Evolutionary conservation across 2,888 invertebrate species (phyloP).

Genomic region (Drosophila yooni): DNA sequence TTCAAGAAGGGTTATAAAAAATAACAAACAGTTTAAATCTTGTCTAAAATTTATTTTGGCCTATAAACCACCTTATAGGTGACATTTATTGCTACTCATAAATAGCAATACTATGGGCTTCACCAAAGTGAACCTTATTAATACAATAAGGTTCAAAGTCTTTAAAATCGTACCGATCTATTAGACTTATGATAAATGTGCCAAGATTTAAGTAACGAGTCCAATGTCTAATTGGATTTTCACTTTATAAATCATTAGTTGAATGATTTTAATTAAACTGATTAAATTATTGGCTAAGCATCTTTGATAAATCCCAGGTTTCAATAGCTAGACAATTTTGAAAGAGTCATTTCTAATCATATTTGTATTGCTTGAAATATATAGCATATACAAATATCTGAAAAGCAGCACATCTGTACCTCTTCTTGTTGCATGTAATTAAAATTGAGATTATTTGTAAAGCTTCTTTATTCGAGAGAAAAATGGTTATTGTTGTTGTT

Average conservation of each 20-base stretch:
- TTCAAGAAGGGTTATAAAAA: background rate
- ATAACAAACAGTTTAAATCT: background rate
- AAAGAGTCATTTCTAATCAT: background rate
- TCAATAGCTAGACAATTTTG: background rate
- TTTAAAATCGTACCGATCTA: background rate
- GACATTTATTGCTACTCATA: background rate
- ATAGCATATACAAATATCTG: background rate
- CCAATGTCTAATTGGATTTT: background rate
- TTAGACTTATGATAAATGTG: background rate
- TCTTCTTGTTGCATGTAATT: background rate
- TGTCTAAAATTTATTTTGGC: background rate
- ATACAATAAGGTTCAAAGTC: too few species aligned
- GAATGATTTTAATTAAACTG: background rate
- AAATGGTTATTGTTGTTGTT: background rate
- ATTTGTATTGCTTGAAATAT: background rate
- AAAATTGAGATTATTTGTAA: background rate
- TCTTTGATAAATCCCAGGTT: background rate
- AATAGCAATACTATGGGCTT: background rate
- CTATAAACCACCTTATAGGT: background rate
- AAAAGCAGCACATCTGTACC: background rate
- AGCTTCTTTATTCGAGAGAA: background rate
- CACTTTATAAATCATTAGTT: background rate
- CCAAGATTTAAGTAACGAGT: background rate
- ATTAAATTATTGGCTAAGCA: background rate
- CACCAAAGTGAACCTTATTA: background rate